Conservation (phyloP, 1,140 invertebrate genomes). For the Luehdorfia chinensis region DNA sequence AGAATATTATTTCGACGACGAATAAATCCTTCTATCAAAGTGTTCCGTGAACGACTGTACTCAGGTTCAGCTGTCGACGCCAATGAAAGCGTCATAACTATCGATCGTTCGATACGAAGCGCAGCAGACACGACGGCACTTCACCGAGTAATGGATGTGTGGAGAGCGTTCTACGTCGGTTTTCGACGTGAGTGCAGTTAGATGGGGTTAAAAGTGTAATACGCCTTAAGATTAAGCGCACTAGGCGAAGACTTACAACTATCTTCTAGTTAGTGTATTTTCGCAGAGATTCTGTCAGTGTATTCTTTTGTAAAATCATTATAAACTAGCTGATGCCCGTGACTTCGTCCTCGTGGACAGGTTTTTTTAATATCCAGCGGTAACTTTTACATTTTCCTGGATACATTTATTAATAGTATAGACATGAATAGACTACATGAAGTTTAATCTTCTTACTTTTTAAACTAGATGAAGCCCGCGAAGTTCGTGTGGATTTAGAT, state of each 20-base stretch:
- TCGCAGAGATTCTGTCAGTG: not conserved
- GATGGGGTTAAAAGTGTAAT: constrained; percentile 15
- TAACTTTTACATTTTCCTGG: too few relatives aligned
- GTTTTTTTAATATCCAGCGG: too few relatives aligned
- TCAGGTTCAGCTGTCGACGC: constrained; percentile 11
- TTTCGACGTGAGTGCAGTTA: constrained; percentile 19
- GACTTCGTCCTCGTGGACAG: too few relatives aligned
- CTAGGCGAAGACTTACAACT: constrained; percentile 8
- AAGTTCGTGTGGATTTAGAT: too few relatives aligned
- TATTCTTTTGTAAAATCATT: not conserved
- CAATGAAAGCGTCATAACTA: constrained; percentile 31
- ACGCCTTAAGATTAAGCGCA: constrained; percentile 12
- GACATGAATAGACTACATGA: too few relatives aligned
- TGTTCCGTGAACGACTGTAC: constrained; percentile 13
- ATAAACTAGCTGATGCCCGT: too few relatives aligned
- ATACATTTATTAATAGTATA: too few relatives aligned
- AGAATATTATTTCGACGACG: constrained; percentile 4
- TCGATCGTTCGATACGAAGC: constrained; percentile 26
- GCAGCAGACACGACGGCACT: constrained; percentile 32
- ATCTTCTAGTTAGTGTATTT: constrained; percentile 14
- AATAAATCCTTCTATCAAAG: constrained; percentile 11
- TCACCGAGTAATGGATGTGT: constrained; percentile 32
- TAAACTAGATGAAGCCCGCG: too few relatives aligned
- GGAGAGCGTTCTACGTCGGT: constrained; percentile 12
- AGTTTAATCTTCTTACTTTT: too few relatives aligned